Conservation (phyloP, 2,797 vertebrate species). For the Pseudotriccus pelzelni region DNA sequence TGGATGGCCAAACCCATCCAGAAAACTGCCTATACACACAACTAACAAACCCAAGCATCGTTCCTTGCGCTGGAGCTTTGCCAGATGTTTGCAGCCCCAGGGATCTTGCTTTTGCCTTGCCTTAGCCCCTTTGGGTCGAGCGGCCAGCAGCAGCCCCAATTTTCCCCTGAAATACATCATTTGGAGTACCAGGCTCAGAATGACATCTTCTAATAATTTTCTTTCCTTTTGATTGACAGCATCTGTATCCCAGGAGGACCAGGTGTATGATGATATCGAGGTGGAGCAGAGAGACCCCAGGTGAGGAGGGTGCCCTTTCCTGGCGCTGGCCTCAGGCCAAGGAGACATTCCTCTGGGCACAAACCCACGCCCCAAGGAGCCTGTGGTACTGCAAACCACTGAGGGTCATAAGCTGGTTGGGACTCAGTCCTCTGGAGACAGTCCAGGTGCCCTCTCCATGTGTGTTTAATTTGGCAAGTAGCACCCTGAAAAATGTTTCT, state of each 20-base stretch:
- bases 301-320: slow-evolving; percentile 43
- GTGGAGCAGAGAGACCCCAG: slow-evolving; percentile 17
- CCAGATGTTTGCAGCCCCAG: accelerated
- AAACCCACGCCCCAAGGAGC: not conserved
- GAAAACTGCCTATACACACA: not conserved
- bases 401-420: not conserved
- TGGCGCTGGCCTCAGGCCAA: not conserved
- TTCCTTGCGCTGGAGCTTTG: not conserved
- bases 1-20: not conserved
- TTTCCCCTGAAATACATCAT: not conserved
- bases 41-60: not conserved
- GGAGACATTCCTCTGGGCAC: not conserved
- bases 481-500: not conserved
- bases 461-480: slow-evolving; percentile 24
- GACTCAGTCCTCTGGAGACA: not conserved
- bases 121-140: not conserved
- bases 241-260: slow-evolving; percentile 41
- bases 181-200: not conserved
- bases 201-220: not conserved
- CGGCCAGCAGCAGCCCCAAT: accelerated
- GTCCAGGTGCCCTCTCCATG: not conserved
- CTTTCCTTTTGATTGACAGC: slow-evolving; percentile 41
- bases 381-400: not conserved
- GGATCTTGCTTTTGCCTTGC: not conserved
- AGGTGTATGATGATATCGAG: slow-evolving; percentile 47